These are phyloP conservation scores for Notospermus geniculatus DNA, from an alignment of 1,140 invertebrate species.

Conservation along the genomic window DNA sequence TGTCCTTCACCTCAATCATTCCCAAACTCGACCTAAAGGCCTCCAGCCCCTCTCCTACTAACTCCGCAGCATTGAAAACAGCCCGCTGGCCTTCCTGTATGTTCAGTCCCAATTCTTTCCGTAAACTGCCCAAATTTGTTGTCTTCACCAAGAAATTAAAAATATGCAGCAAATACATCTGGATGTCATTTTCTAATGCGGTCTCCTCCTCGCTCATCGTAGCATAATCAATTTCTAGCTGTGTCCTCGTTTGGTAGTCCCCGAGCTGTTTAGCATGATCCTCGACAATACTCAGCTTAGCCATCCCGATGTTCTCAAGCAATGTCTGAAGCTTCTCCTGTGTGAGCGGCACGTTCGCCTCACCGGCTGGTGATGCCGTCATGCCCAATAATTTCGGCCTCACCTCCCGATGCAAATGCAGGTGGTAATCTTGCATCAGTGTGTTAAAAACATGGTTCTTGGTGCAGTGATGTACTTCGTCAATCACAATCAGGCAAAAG, in stretches of 20 bases:
- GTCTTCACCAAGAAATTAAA: not conserved
- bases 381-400: slow-evolving; percentile 43
- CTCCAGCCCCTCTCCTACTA: too few relatives aligned
- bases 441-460: slow-evolving; percentile 43
- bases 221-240: slow-evolving; percentile 23
- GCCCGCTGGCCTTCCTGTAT: not conserved
- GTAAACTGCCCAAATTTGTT: not conserved
- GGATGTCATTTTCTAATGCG: slow-evolving; percentile 25
- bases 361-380: slow-evolving; percentile 48
- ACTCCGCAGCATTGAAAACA: not conserved
- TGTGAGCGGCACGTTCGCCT: slow-evolving; percentile 29
- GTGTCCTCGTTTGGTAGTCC: slow-evolving; percentile 35
- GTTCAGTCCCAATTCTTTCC: not conserved
- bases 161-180: slow-evolving; percentile 28
- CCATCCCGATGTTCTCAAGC: slow-evolving; percentile 32
- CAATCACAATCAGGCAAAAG: slow-evolving; percentile 42
- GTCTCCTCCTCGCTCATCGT: slow-evolving; percentile 25
- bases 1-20: too few relatives aligned
- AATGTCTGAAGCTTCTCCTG: slow-evolving; percentile 33
- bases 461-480: slow-evolving; percentile 48
- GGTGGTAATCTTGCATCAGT: slow-evolving; percentile 28
- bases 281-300: slow-evolving; percentile 33
- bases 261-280: slow-evolving; percentile 22
- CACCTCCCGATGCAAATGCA: not conserved
- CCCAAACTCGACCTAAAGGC: too few relatives aligned